Base-by-base conservation (phyloP, 2,113 vertebrate species). In the Aegotheles bennettii region DNA sequence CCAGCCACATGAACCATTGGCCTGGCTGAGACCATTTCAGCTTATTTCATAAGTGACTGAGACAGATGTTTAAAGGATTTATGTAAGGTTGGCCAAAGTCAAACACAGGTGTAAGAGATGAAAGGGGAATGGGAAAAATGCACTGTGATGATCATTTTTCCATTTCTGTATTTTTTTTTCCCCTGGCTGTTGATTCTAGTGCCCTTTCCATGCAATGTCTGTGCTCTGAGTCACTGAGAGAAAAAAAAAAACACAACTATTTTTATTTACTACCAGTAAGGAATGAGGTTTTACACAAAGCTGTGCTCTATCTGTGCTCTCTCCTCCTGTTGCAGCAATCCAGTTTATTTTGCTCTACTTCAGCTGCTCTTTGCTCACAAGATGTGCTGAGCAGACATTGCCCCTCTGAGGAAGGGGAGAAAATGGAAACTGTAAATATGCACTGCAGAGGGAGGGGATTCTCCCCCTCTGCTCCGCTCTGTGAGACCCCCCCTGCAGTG, bases 21-120 rank as follows among this genome's bases (percentile, higher is more conserved):
- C 96, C 93, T 90, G 51, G 96, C 96, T 97, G 96, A 97, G 96
- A 81, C 96, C 84, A 77, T 84, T 78, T 92, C 97, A 94, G 94
- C 97, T 97, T 97, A 97, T 96, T 97, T 97, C 97, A 93, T 95
- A 97, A 97, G 97, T 95, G 90, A 91, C 95, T 97, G 93, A 94
- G 86, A 97, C 98, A 98, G 98, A 97, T 98, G 98, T 94, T 97
- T 95, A 98, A 97, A 97, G 96, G 96, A 96, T 98, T 97, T 98
- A 97, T 95, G 95, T 96, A 96, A 97, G 96, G 96, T 95, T 97
- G 98, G 97, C 96, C 97, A 95, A 95, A 97, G 97, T 97, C 97
- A 97, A 97, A 97, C 97, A 97, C 98, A 98, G 98, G 98, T 98
- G 97, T 98, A 97, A 92, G 97, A 98, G 97, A 98, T 98, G 97